These are phyloP conservation scores for Sycophaga agraensis DNA, from an alignment of 1,140 invertebrate species.

Conservation along the genomic window DNA sequence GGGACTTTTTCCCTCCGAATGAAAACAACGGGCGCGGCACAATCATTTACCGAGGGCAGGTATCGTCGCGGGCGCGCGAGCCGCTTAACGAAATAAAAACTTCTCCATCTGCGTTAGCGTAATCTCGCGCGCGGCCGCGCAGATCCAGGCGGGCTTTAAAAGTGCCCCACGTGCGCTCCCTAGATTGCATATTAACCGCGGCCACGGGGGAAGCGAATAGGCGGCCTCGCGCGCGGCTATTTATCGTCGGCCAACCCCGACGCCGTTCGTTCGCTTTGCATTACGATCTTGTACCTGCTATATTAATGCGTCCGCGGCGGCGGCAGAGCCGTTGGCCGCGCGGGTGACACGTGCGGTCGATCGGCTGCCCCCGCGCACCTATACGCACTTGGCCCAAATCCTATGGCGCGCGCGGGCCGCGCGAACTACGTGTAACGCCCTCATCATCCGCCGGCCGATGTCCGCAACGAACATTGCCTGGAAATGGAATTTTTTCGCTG, in stretches of 20 bases:
- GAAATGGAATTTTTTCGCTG: background rate
- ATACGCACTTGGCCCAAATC: no score
- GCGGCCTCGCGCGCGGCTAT: background rate
- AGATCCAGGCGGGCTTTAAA: no score
- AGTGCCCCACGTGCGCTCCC: no score
- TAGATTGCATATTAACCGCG: slow-evolving; percentile 12
- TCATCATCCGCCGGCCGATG: no score
- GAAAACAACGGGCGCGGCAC: no score
- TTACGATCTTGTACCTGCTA: slow-evolving; percentile 12
- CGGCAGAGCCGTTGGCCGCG: background rate
- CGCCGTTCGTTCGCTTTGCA: slow-evolving; percentile 11
- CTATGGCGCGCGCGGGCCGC: no score
- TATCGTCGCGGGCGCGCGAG: no score
- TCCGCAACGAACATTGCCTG: slow-evolving; percentile 2
- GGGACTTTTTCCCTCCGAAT: no score
- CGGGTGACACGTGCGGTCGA: background rate
- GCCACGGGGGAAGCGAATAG: background rate
- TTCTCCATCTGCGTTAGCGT: background rate
- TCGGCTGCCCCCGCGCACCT: no score
- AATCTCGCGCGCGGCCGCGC: no score
- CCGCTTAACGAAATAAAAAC: slow-evolving; percentile 18
- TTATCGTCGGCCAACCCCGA: background rate
- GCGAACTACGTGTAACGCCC: no score
- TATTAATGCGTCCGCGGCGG: background rate
- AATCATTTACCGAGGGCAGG: no score